A percentile compares a stretch with the other conserved stretches of the same genome.
Evolutionary conservation across 2,888 invertebrate species (phyloP).

Genomic region (Lissocephala sabroskyi): DNA sequence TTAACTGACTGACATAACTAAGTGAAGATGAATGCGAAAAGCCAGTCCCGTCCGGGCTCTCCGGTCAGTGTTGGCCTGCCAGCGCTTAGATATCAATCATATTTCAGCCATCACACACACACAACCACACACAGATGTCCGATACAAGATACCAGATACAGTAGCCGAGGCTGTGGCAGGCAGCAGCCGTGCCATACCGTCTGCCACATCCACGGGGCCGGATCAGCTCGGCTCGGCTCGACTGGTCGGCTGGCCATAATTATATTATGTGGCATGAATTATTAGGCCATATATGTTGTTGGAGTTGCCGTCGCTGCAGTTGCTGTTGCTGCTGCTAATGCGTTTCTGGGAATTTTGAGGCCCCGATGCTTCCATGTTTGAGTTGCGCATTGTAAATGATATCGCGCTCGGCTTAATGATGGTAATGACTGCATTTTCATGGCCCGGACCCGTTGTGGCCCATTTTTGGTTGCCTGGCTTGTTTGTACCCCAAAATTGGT

Average conservation of each 20-base stretch:
- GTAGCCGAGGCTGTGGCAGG: background rate
- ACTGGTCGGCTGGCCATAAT: conserved; percentile 46
- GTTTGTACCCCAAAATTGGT: conserved; percentile 48
- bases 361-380: conserved; percentile 25
- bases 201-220: too few species aligned
- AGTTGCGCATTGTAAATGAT: conserved; percentile 62
- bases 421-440: conserved; percentile 64
- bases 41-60: conserved; percentile 14
- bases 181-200: conserved; percentile 62
- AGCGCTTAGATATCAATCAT: conserved; percentile 66
- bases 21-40: conserved; percentile 60
- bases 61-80: conserved; percentile 41
- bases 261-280: conserved; percentile 70
- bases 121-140: background rate
- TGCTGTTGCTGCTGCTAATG: conserved; percentile 39
- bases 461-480: conserved; percentile 1
- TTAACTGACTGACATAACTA: conserved; percentile 65
- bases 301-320: background rate
- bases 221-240: conserved; percentile 29
- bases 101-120: conserved; percentile 38
- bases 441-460: background rate
- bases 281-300: conserved; percentile 68
- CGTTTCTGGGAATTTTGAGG: conserved; percentile 61
- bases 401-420: conserved; percentile 66
- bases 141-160: conserved; percentile 26